Evolutionary conservation across 2,797 vertebrate genomes (phyloP).

Genomic region (Eulemur albifrons): DNA sequence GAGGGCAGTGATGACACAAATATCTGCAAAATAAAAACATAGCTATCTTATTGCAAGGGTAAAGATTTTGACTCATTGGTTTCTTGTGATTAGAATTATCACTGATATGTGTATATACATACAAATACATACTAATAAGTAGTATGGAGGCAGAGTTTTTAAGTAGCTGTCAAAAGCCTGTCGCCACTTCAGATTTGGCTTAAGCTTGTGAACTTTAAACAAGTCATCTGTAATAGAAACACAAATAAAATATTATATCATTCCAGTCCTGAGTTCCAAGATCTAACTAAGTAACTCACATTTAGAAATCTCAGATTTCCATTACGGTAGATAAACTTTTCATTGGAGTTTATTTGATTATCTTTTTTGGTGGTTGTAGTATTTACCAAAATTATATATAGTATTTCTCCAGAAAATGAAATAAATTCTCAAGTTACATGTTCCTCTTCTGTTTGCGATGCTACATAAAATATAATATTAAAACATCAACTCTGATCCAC

Average conservation of each 20-base stretch:
- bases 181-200: slow-evolving; percentile 98
- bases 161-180: slow-evolving; percentile 98
- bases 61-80: slow-evolving; percentile 57
- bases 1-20: slow-evolving; percentile 63
- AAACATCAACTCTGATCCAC: neutral
- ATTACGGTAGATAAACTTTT: neutral
- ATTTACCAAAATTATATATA: slow-evolving; percentile 7
- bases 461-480: slow-evolving; percentile 22
- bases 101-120: slow-evolving; percentile 48
- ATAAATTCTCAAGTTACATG: neutral
- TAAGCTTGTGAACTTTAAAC: slow-evolving; percentile 99
- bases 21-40: slow-evolving; percentile 60
- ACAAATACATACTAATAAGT: slow-evolving; percentile 92
- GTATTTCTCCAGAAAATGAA: slow-evolving; percentile 47
- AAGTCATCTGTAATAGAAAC: slow-evolving; percentile 93
- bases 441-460: slow-evolving; percentile 24
- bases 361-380: neutral
- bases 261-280: neutral
- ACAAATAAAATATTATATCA: slow-evolving; percentile 66
- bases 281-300: slow-evolving; percentile 15
- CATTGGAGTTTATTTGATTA: neutral
- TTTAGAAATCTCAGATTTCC: slow-evolving; percentile 12
- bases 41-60: slow-evolving; percentile 57
- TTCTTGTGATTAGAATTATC: slow-evolving; percentile 69
- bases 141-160: slow-evolving; percentile 99